Conservation (phyloP, 1,140 invertebrate genomes). For the Geopemphigus sp. region DNA sequence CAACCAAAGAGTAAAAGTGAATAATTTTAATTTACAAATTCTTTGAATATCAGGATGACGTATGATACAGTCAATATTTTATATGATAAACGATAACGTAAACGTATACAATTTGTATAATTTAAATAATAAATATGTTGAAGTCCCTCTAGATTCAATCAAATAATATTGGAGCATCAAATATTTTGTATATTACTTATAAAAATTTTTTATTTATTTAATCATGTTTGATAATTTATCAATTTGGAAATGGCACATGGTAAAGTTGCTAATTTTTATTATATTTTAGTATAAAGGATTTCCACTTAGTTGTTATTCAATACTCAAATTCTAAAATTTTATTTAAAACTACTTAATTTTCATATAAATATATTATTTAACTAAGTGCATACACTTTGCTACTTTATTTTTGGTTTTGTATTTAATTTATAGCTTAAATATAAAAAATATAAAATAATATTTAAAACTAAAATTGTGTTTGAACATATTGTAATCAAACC, state of each 20-base stretch:
- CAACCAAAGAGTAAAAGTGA: too few species aligned
- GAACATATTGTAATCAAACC: too few species aligned
- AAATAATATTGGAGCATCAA: background rate
- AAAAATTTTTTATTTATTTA: background rate
- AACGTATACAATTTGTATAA: background rate
- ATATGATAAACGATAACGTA: background rate
- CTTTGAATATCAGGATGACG: slow-evolving; percentile 13
- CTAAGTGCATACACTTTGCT: too few species aligned
- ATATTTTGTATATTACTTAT: background rate
- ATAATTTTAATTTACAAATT: background rate
- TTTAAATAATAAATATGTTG: background rate
- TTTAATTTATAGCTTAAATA: too few species aligned
- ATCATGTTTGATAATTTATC: slow-evolving; percentile 44
- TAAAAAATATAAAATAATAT: too few species aligned
- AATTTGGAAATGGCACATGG: slow-evolving; percentile 47
- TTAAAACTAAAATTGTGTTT: too few species aligned
- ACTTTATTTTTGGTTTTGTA: too few species aligned
- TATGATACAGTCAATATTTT: background rate
- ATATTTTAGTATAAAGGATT: too few species aligned
- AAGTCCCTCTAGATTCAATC: background rate
- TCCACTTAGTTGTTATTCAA: too few species aligned
- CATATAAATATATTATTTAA: too few species aligned
- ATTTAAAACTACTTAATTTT: too few species aligned
- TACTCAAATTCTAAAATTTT: too few species aligned
- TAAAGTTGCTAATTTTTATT: background rate